A percentile compares a stretch with the other conserved stretches of the same genome.
phyloP scores from a whole-genome alignment of 2,113 vertebrate genomes.

The Mesoclemmys tuberculata region DNA sequence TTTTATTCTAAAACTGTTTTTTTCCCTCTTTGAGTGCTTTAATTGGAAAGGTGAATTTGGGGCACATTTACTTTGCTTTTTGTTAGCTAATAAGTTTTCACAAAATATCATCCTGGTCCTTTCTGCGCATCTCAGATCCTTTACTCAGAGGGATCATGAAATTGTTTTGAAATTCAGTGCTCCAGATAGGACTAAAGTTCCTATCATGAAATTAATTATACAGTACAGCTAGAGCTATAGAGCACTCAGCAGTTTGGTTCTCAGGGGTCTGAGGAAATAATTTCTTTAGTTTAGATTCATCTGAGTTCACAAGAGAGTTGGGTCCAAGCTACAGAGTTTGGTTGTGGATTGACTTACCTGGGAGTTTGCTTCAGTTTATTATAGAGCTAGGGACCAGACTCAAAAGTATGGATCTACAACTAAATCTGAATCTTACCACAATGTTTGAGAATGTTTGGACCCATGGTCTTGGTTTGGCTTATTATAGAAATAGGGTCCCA shows the following conservation, averaged over 20 bases:
- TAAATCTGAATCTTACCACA: not conserved
- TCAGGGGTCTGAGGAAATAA: not conserved
- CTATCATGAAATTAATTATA: not conserved
- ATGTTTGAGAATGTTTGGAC: not conserved
- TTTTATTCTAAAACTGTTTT: rapidly evolving
- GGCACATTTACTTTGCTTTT: not conserved
- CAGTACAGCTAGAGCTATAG: not conserved
- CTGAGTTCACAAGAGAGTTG: not conserved
- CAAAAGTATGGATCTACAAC: not conserved
- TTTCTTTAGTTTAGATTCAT: rapidly evolving
- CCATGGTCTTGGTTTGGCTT: not conserved
- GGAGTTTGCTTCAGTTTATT: not conserved
- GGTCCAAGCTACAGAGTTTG: not conserved
- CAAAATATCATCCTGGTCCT: not conserved
- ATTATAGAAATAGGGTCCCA: not conserved
- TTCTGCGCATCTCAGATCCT: not conserved
- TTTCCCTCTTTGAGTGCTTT: not conserved
- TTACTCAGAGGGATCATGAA: not conserved
- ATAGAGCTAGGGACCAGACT: not conserved
- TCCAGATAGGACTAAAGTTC: not conserved
- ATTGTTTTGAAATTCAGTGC: not conserved
- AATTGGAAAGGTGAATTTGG: not conserved
- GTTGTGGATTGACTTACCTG: not conserved
- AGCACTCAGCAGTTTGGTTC: not conserved
- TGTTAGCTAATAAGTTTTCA: not conserved